These are phyloP conservation scores for Pteromalus puparum DNA, from an alignment of 1,140 invertebrate genomes.

Conservation along the genomic window DNA sequence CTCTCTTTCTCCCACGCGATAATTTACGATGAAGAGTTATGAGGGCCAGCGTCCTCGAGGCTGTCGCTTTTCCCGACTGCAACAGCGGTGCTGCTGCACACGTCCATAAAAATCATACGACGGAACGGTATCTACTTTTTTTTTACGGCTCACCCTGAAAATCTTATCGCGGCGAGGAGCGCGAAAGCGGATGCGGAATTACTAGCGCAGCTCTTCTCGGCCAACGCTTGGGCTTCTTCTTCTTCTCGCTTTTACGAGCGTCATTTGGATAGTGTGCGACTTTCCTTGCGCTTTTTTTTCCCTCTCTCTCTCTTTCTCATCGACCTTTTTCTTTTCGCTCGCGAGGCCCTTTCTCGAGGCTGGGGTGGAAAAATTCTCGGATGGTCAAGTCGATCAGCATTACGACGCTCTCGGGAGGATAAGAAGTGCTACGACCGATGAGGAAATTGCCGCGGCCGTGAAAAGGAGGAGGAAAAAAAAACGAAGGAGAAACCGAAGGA, in stretches of 20 bases:
- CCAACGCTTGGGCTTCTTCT: neutral
- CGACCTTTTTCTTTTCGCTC: neutral
- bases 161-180: conserved; percentile 15
- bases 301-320: neutral
- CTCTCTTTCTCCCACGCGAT: neutral
- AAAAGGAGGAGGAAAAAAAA: neutral
- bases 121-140: neutral
- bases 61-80: neutral
- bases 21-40: neutral
- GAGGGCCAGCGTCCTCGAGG: no score
- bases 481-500: neutral
- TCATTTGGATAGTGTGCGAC: conserved; percentile 15
- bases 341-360: neutral
- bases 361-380: neutral
- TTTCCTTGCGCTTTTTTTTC: neutral
- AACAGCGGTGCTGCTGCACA: neutral
- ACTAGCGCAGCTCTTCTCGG: neutral
- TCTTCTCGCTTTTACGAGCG: conserved; percentile 17
- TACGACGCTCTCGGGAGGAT: neutral
- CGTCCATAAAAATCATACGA: conserved; percentile 10
- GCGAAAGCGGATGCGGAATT: conserved; percentile 19
- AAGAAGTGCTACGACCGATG: neutral
- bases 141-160: conserved; percentile 15
- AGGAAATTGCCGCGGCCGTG: neutral
- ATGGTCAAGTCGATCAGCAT: conserved; percentile 16